Base-by-base conservation (phyloP, 2,797 vertebrate species). In the Sebastes jordani region DNA sequence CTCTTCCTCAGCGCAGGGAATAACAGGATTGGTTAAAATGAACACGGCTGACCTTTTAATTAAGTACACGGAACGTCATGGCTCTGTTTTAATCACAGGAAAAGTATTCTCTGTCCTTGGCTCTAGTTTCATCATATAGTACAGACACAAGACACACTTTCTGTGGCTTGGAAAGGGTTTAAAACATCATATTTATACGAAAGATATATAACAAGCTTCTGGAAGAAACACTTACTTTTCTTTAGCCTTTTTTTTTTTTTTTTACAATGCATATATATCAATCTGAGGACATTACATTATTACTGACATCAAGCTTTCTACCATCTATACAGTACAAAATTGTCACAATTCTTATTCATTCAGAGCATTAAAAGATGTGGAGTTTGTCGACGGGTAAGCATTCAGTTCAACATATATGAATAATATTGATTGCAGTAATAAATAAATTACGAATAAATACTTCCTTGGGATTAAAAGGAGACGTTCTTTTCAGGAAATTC, bases 1-100 rank as follows among this genome's bases (percentile, higher is more conserved):
- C 74, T 86, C 84, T 49, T 83, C 81, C 64, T 78, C 76, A 84
- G 90, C 66, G 71, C 46, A 16, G 92, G 93, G 92, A 93, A 91
- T 92, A 87, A 81, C 14, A 63, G 70, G 76, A 88, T 81, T 91
- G 88, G 83, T 90, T 91, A 79, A 90, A 84, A 88, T 49, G 74
- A 90, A 84, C 82, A 86, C 14, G 2, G 25, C 29, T 87, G 91
- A 91, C 91, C 91, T 89, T 91, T 91, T 92, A 91, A 93, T 93
- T 93, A 93, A 92, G 84, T 76, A 71, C 36, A 52, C 38, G 68
- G 83, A 85, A 74, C 85, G 81, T 75, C 58, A 36, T 58, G 63
- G 62, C 67, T 79, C 34, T 68, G 68, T 74, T 87, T 84, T 91
- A 91, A 91, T 91, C 89, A 92, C 71, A 87, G 78, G 46, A 11